Conservation (phyloP, 1,140 invertebrate genomes). For the Maniola jurtina region DNA sequence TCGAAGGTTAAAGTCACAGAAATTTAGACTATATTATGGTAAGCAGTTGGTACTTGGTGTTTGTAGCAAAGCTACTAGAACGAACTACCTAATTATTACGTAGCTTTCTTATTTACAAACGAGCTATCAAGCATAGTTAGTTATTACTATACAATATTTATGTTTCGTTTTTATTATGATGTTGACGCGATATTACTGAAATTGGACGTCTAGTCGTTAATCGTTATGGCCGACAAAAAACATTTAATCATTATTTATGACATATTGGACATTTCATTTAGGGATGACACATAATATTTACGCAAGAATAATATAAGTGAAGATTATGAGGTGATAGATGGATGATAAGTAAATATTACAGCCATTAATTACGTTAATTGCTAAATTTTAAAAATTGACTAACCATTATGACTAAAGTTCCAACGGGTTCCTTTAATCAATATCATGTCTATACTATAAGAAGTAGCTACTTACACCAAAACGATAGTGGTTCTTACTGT, state of each 20-base stretch:
- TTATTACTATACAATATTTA: conserved; percentile 47
- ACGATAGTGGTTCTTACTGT: too few species aligned
- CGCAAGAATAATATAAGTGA: conserved; percentile 7
- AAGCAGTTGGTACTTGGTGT: too few species aligned
- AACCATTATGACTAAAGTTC: background rate
- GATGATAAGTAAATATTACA: background rate
- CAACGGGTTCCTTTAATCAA: too few species aligned
- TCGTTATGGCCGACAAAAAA: conserved; percentile 46
- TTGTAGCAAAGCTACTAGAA: too few species aligned
- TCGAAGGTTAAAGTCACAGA: too few species aligned
- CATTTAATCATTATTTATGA: conserved; percentile 54
- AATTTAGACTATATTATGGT: too few species aligned
- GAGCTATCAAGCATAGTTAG: conserved; percentile 36
- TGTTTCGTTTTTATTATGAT: conserved; percentile 49
- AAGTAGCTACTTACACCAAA: too few species aligned
- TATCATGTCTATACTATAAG: background rate
- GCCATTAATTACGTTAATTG: too few species aligned
- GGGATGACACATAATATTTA: conserved; percentile 26
- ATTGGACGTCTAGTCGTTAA: conserved; percentile 44
- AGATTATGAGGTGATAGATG: background rate
- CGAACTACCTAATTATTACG: background rate
- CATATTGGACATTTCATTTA: conserved; percentile 43
- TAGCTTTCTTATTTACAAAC: conserved; percentile 42
- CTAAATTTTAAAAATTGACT: background rate
- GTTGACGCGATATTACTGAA: conserved; percentile 47